A percentile compares a stretch with the other conserved stretches of the same genome.
These are phyloP conservation scores for Aphodius sticticus DNA, from an alignment of 2,888 invertebrate species.

Conservation along the genomic window DNA sequence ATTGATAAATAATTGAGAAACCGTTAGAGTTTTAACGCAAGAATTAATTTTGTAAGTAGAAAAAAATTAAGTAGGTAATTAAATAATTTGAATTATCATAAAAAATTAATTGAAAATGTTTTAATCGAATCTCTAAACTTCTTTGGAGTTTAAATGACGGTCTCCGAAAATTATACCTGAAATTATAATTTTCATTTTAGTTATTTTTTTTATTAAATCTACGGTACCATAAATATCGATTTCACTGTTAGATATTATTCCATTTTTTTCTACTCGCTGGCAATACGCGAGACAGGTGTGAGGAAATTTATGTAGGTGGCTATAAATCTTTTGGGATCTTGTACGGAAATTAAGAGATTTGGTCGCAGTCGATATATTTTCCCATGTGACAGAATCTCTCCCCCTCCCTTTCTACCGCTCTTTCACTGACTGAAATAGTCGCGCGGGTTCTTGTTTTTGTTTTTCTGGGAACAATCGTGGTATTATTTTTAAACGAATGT, in stretches of 20 bases:
- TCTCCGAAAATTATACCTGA: neutral
- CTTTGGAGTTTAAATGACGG: too few relatives aligned
- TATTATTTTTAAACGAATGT: neutral
- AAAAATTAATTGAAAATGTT: too few relatives aligned
- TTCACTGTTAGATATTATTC: too few relatives aligned
- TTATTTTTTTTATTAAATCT: neutral
- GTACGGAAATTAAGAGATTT: slow-evolving; percentile 35
- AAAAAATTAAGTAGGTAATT: too few relatives aligned
- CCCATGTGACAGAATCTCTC: slow-evolving; percentile 22
- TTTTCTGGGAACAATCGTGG: neutral
- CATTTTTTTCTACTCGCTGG: neutral
- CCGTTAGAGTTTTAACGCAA: too few relatives aligned
- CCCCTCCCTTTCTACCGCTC: neutral
- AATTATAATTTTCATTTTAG: neutral
- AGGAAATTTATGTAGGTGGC: slow-evolving; percentile 15
- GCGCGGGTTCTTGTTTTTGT: neutral
- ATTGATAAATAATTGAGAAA: neutral
- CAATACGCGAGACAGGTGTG: neutral
- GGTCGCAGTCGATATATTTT: slow-evolving; percentile 36
- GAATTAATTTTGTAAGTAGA: too few relatives aligned
- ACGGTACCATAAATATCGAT: neutral
- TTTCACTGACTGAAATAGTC: slow-evolving; percentile 5
- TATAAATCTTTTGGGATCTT: slow-evolving; percentile 33
- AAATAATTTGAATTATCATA: too few relatives aligned
- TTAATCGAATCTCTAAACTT: neutral